Evolutionary conservation across 2,113 vertebrate species (phyloP).

Genomic region (Daubentonia madagascariensis): DNA sequence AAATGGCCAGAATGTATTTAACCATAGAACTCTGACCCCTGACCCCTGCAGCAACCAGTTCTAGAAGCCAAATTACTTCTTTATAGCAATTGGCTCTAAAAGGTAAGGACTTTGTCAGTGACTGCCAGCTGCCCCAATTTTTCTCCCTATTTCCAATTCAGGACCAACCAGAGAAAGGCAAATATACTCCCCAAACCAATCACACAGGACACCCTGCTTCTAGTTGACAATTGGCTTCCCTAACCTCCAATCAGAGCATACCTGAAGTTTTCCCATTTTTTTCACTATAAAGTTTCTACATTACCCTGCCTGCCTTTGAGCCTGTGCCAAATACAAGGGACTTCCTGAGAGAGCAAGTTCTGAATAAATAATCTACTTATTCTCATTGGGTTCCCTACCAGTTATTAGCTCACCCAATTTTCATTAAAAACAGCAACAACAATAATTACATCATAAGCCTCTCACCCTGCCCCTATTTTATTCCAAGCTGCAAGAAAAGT

Average conservation of each 20-base stretch:
- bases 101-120: neutral
- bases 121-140: neutral
- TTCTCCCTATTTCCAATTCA: neutral
- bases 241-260: rapidly evolving
- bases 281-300: neutral
- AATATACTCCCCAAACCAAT: rapidly evolving
- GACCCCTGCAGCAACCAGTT: neutral
- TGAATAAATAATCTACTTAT: neutral
- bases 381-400: neutral
- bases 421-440: neutral
- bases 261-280: no score
- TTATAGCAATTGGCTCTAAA: neutral
- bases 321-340: neutral
- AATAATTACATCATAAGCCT: neutral
- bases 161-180: neutral
- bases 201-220: neutral
- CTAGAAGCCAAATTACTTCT: neutral
- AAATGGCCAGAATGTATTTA: neutral
- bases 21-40: neutral
- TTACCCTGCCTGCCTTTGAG: neutral
- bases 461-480: neutral
- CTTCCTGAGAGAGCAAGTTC: neutral
- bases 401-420: neutral
- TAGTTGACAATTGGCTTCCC: neutral
- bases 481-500: neutral